phyloP scores from a whole-genome alignment of 1,140 invertebrate genomes.

The Drosophila sp. region DNA sequence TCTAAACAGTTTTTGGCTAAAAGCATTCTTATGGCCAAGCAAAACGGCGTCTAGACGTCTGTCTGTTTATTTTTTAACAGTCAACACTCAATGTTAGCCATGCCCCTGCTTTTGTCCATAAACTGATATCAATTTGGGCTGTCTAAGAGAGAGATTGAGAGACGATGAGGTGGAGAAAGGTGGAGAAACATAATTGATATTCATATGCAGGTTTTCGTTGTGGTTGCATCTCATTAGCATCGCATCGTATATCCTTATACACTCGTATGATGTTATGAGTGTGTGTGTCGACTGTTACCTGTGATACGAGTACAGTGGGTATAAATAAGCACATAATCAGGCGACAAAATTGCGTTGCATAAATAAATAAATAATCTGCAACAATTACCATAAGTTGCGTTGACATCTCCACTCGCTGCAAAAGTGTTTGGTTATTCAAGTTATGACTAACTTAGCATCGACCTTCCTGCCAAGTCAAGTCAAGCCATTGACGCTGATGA shows the following conservation, averaged over 20 bases:
- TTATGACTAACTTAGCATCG: slow-evolving; percentile 67
- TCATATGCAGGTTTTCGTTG: slow-evolving; percentile 72
- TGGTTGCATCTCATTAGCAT: slow-evolving; percentile 73
- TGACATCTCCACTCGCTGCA: slow-evolving; percentile 60
- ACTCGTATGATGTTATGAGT: slow-evolving; percentile 10
- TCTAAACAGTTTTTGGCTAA: slow-evolving; percentile 33
- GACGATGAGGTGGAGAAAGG: neutral
- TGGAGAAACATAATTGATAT: slow-evolving; percentile 64
- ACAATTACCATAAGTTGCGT: slow-evolving; percentile 79
- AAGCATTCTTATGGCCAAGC: slow-evolving; percentile 17
- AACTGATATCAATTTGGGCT: neutral
- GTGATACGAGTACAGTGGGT: no score
- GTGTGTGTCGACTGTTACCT: slow-evolving; percentile 38
- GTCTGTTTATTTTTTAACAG: slow-evolving; percentile 4
- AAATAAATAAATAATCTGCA: slow-evolving; percentile 82
- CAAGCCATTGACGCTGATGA: slow-evolving; percentile 13
- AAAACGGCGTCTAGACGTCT: slow-evolving; percentile 36
- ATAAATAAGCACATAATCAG: slow-evolving; percentile 82
- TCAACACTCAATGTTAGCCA: neutral
- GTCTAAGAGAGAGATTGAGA: neutral
- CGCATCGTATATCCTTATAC: slow-evolving; percentile 49
- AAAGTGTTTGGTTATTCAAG: slow-evolving; percentile 31
- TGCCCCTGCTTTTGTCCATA: neutral
- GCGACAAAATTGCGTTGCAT: slow-evolving; percentile 67
- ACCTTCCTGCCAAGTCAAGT: slow-evolving; percentile 1